A percentile compares a stretch with the other conserved stretches of the same genome.
phyloP scores from a whole-genome alignment of 2,888 invertebrate genomes.

The Brenthis daphne region DNA sequence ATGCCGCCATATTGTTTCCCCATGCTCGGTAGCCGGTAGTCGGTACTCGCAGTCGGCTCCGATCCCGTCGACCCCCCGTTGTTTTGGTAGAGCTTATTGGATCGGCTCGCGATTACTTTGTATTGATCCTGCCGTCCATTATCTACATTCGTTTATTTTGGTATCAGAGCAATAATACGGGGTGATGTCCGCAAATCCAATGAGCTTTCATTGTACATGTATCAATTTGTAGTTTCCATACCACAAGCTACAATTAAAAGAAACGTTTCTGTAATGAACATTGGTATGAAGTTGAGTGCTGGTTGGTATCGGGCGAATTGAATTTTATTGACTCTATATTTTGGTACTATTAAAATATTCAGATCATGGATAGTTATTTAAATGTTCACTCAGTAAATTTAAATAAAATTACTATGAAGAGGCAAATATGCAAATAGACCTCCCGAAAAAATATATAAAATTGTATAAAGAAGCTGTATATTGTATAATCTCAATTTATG shows the following conservation, averaged over 20 bases:
- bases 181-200: conserved; percentile 67
- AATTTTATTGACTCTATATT: conserved; percentile 2
- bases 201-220: conserved; percentile 54
- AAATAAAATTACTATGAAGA: not conserved
- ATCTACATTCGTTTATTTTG: conserved; percentile 80
- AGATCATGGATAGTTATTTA: not conserved
- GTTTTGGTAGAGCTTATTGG: conserved; percentile 80
- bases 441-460: too few species aligned
- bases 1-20: conserved; percentile 82
- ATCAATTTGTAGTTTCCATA: conserved; percentile 46
- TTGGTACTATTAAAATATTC: not conserved
- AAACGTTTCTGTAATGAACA: conserved; percentile 5
- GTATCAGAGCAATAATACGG: conserved; percentile 74
- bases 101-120: conserved; percentile 81
- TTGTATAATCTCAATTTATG: too few species aligned
- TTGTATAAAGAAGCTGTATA: too few species aligned
- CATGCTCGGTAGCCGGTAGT: conserved; percentile 59
- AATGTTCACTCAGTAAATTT: not conserved
- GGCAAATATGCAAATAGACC: not conserved
- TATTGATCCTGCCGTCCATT: conserved; percentile 81
- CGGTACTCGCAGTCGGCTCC: conserved; percentile 50
- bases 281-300: not conserved
- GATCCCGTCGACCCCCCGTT: conserved; percentile 73
- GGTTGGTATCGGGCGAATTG: conserved; percentile 7
- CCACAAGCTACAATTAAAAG: conserved; percentile 7